Evolutionary conservation across 2,797 vertebrate species (phyloP), one percentile per base, ranked within the genome.

Genomic region (Tamandua tetradactyla): DNA sequence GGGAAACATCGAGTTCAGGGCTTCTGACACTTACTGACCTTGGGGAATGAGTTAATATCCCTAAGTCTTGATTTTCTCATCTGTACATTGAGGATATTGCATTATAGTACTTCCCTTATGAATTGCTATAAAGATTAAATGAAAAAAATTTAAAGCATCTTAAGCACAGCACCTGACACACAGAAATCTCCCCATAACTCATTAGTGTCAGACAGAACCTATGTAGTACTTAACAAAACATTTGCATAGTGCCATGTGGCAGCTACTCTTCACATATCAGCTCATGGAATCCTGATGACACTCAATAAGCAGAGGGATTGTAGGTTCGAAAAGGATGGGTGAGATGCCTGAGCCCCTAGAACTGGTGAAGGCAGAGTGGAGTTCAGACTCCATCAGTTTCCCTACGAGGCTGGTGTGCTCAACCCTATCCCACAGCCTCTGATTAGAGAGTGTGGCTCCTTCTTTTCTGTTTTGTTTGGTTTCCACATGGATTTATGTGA

Each of bases 81-180:
- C 37, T 23, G 15, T 74, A 17, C 27, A 44, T 22, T 44, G 52
- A 86, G 25, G 47, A 20, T 52, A 57, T 5, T 18, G 13, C 14
- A 68, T 23, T 23, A 11, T 0, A 42, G 8, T 13, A 55, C 10
- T 11, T 91, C 72, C 74, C 72, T 80, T 91, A 81, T 27, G 40
- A 83, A 69, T 59, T 81, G 7, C 35, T 78, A 7, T 37, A 3
- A 91, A 89, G 44, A 72, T 32, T 27, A 94, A 75, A 66, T 55
- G 27, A 27, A 61, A 95, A 32, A 22, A 37, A 14, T 13, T 40
- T 62, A 11, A n/a, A 69, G 15, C 18, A 23, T 1, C 0, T 35
- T 66, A 37, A 81, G n/a, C 22, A 37, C 9, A 76, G 32, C n/a
- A 12, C 23, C 32, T 57, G 30, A 61, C 7, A 66, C 40, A 85